Evolutionary conservation across 2,888 invertebrate species (phyloP).

Genomic region (Nemoura dubitans): DNA sequence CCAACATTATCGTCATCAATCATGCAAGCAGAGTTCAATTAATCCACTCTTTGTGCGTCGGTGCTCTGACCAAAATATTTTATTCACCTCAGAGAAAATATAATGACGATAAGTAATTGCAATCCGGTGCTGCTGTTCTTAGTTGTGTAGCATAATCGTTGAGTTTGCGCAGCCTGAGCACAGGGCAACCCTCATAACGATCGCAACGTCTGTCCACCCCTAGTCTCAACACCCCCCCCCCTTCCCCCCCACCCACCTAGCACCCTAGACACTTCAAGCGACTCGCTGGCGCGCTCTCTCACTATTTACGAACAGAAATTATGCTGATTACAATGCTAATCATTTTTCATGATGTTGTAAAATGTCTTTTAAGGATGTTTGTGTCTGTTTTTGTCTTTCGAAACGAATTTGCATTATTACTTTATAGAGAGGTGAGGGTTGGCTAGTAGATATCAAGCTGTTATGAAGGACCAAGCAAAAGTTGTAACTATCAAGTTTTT

Average conservation of each 20-base stretch:
- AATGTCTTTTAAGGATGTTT: background rate
- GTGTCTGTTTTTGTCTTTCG: constrained; percentile 18
- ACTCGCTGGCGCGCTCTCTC: background rate
- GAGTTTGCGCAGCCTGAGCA: background rate
- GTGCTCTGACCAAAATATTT: background rate
- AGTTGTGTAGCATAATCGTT: background rate
- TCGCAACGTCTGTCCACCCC: constrained; percentile 45
- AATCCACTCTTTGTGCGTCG: background rate
- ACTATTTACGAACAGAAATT: constrained; percentile 1
- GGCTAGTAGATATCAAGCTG: background rate
- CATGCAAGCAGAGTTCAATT: background rate
- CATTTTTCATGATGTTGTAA: constrained; percentile 13
- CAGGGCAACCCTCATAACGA: constrained; percentile 39
- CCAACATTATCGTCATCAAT: background rate
- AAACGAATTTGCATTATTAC: constrained; percentile 19
- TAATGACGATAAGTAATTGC: background rate
- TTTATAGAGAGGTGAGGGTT: background rate
- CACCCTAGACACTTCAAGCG: background rate
- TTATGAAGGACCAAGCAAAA: background rate
- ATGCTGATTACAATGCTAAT: constrained; percentile 21
- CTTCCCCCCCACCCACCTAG: background rate
- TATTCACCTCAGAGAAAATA: background rate
- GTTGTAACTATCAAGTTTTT: background rate
- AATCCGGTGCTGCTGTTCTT: background rate
- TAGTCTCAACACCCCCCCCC: constrained; percentile 42